Percentiles rank a stretch among this genome's conserved stretches.
Conservation (phyloP, 2,888 invertebrate genomes). For the Pinctada fucata region DNA sequence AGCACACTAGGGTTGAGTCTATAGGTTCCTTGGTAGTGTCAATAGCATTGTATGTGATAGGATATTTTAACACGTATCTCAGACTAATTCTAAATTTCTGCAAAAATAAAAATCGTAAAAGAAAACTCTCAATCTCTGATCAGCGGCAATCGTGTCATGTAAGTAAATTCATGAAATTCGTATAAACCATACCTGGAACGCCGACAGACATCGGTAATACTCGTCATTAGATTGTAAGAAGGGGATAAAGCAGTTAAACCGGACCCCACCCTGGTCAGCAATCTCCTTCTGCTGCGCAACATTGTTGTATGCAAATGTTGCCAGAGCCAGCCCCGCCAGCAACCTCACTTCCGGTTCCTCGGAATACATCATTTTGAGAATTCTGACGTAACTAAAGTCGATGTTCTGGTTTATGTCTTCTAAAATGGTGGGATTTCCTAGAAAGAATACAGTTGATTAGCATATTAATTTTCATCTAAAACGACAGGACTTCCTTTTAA, state of each 20-base stretch:
- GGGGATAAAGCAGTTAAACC: constrained; percentile 73
- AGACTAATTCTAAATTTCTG: too few species aligned
- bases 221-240: constrained; percentile 74
- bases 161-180: too few species aligned
- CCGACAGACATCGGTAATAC: constrained; percentile 70
- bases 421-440: constrained; percentile 70
- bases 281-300: constrained; percentile 72
- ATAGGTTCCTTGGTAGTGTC: too few species aligned
- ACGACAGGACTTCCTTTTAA: constrained; percentile 6
- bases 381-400: constrained; percentile 74
- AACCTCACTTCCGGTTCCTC: constrained; percentile 64
- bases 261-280: constrained; percentile 72
- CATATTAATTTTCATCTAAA: constrained; percentile 11
- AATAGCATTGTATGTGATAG: too few species aligned
- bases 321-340: constrained; percentile 72
- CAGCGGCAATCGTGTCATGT: too few species aligned
- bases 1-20: too few species aligned
- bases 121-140: too few species aligned
- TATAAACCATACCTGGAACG: constrained; percentile 71
- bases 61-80: too few species aligned
- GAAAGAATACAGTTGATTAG: constrained; percentile 21
- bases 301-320: constrained; percentile 75
- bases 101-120: too few species aligned
- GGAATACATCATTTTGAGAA: constrained; percentile 74
- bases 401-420: constrained; percentile 68